Conservation (phyloP, 2,113 vertebrate genomes). For the Marcusenius ussheri region DNA sequence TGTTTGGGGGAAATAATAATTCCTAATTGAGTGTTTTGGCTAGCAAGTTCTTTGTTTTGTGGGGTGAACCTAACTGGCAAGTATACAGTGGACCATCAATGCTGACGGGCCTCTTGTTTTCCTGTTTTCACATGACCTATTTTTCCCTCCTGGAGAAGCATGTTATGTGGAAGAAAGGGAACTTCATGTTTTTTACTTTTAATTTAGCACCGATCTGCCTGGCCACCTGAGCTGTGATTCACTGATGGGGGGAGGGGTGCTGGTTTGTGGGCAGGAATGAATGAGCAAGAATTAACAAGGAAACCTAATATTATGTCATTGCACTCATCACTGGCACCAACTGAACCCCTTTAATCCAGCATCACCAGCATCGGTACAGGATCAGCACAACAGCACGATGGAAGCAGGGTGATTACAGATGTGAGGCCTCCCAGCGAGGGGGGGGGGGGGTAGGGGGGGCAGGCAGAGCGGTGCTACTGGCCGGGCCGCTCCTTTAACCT, state of each 20-base stretch:
- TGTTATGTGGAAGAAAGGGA: slow-evolving; percentile 7
- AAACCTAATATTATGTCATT: neutral
- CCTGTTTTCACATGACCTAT: slow-evolving; percentile 22
- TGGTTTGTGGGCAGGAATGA: neutral
- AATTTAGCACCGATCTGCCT: slow-evolving; percentile 58
- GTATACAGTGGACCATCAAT: neutral
- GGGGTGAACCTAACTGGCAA: slow-evolving; percentile 8
- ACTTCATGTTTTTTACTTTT: slow-evolving; percentile 20
- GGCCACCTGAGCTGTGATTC: slow-evolving; percentile 58
- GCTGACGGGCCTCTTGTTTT: neutral
- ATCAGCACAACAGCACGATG: neutral
- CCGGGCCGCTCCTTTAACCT: slow-evolving; percentile 32
- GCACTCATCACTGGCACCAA: neutral
- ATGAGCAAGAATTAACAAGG: neutral
- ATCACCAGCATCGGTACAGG: neutral
- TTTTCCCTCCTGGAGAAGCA: slow-evolving; percentile 5
- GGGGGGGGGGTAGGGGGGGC: neutral
- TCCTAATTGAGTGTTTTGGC: slow-evolving; percentile 26
- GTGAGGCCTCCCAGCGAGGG: neutral
- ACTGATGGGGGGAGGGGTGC: neutral
- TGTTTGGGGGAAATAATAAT: slow-evolving; percentile 25
- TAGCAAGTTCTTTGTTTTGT: slow-evolving; percentile 28
- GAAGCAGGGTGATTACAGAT: neutral
- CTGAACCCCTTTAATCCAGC: neutral
- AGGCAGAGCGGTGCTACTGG: neutral